phyloP scores from a whole-genome alignment of 2,888 invertebrate species.

The Chelonus formosanus region DNA sequence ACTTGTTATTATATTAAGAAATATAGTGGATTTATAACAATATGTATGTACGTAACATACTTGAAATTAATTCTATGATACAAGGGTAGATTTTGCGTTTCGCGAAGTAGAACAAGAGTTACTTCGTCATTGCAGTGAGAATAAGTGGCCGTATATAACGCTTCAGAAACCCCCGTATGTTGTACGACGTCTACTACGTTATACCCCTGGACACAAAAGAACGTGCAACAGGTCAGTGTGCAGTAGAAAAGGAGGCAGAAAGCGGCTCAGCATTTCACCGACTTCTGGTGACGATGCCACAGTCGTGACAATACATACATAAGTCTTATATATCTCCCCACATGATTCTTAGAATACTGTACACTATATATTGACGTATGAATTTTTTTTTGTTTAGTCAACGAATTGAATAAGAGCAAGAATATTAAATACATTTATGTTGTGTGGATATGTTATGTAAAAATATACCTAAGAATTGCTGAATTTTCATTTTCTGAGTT shows the following conservation, averaged over 20 bases:
- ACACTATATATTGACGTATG: background rate
- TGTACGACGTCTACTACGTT: slow-evolving; percentile 21
- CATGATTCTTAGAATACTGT: background rate
- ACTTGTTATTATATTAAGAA: too few relatives aligned
- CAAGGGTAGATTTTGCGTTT: slow-evolving; percentile 45
- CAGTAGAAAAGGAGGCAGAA: slow-evolving; percentile 35
- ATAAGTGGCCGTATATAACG: slow-evolving; percentile 50
- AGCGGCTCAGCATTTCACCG: slow-evolving; percentile 36
- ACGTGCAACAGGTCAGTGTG: slow-evolving; percentile 58
- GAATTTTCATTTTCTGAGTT: too few relatives aligned
- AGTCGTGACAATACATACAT: slow-evolving; percentile 19
- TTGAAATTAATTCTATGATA: background rate
- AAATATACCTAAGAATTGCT: too few relatives aligned
- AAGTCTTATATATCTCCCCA: slow-evolving; percentile 8
- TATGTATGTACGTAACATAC: too few relatives aligned
- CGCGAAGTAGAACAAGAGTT: slow-evolving; percentile 47
- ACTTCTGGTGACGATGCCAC: slow-evolving; percentile 33
- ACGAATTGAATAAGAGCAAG: too few relatives aligned
- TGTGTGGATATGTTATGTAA: too few relatives aligned
- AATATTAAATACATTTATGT: too few relatives aligned
- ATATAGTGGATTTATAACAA: too few relatives aligned
- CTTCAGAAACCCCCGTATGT: slow-evolving; percentile 46
- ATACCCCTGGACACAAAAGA: slow-evolving; percentile 52
- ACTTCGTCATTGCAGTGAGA: slow-evolving; percentile 43
- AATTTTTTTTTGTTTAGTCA: background rate